Evolutionary conservation across 2,888 invertebrate genomes (phyloP).

Genomic region (Caenorhabditis sp.): DNA sequence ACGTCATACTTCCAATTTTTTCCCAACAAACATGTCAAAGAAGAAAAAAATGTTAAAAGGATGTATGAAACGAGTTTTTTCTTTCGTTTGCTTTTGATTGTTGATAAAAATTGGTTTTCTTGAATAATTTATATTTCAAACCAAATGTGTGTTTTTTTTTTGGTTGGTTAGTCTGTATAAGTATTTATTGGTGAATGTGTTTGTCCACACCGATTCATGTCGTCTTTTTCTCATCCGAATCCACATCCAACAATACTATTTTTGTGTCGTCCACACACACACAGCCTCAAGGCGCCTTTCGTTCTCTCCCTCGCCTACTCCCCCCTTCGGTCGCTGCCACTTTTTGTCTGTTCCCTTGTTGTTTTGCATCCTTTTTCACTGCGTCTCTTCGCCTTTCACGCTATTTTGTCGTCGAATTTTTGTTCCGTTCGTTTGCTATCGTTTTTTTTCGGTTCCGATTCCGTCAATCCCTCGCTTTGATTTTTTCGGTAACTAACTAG

Average conservation of each 20-base stretch:
- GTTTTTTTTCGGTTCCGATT: neutral
- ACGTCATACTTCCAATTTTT: no score
- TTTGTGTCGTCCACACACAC: conserved; percentile 1
- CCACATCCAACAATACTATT: neutral
- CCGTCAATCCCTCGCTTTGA: conserved; percentile 2
- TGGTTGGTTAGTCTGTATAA: neutral
- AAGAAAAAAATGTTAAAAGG: no score
- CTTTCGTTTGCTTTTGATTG: no score
- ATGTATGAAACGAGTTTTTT: no score
- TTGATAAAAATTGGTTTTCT: no score
- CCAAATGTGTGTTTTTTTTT: neutral
- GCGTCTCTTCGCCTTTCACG: neutral
- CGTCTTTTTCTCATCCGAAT: neutral
- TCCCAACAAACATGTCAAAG: no score
- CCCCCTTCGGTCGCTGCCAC: neutral
- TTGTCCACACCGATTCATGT: neutral
- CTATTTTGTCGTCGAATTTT: conserved; percentile 2
- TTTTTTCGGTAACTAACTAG: conserved; percentile 6
- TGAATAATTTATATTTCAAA: neutral
- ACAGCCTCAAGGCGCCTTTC: conserved; percentile 1
- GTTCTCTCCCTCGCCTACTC: neutral
- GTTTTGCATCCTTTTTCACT: neutral
- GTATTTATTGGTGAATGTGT: neutral
- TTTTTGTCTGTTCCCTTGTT: conserved; percentile 6
- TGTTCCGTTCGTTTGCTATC: neutral